Conservation (phyloP, 2,888 invertebrate genomes). For the Dioctria linearis region DNA sequence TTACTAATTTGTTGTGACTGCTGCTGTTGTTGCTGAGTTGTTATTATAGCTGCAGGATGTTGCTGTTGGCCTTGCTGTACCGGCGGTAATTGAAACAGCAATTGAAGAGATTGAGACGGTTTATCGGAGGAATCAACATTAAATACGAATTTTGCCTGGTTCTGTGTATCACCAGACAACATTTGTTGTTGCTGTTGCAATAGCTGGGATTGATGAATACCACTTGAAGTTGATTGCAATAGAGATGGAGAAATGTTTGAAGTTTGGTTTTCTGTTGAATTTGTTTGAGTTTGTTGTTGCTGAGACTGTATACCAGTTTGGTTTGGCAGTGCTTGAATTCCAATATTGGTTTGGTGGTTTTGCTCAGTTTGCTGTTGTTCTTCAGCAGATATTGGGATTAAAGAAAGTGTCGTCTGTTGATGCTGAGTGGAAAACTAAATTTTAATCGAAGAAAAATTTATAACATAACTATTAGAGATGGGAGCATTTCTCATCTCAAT, state of each 20-base stretch:
- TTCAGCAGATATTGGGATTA: slow-evolving; percentile 67
- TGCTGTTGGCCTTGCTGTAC: slow-evolving; percentile 63
- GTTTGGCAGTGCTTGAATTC: slow-evolving; percentile 63
- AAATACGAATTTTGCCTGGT: slow-evolving; percentile 69
- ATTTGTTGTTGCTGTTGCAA: slow-evolving; percentile 57
- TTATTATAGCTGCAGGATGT: slow-evolving; percentile 58
- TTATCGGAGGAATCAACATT: slow-evolving; percentile 70
- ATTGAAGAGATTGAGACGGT: slow-evolving; percentile 69
- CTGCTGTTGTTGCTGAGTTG: slow-evolving; percentile 63
- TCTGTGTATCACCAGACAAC: slow-evolving; percentile 63
- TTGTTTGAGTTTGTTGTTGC: slow-evolving; percentile 49
- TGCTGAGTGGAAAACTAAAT: slow-evolving; percentile 61
- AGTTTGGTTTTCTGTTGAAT: slow-evolving; percentile 54
- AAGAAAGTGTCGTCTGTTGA: slow-evolving; percentile 68
- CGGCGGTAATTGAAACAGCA: slow-evolving; percentile 69
- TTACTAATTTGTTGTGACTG: slow-evolving; percentile 53
- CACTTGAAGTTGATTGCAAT: slow-evolving; percentile 53
- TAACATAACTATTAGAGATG: too few species aligned
- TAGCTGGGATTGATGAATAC: slow-evolving; percentile 64
- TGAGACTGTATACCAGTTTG: slow-evolving; percentile 55
- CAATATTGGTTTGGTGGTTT: slow-evolving; percentile 65
- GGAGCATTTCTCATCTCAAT: too few species aligned
- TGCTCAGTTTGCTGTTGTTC: slow-evolving; percentile 65
- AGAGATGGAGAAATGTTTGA: slow-evolving; percentile 56
- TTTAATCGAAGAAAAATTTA: neutral